Conservation (phyloP, 2,888 invertebrate species). For the Axea sp. region DNA sequence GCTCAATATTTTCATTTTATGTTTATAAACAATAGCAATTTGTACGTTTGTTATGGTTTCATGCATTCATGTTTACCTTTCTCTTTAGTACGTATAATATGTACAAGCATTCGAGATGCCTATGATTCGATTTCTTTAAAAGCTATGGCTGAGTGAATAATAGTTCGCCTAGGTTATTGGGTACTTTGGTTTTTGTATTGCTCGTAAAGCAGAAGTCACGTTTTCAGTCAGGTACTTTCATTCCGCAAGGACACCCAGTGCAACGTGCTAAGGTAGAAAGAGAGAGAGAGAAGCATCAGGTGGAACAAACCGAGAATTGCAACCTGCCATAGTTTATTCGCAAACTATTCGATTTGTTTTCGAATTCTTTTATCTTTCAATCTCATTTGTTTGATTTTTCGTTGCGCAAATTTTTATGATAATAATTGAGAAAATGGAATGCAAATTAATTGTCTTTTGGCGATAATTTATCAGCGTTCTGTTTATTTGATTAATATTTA, state of each 20-base stretch:
- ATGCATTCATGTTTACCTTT: too few species aligned
- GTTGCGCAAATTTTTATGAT: conserved; percentile 22
- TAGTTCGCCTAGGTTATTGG: conserved; percentile 39
- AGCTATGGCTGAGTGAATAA: too few species aligned
- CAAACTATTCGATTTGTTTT: conserved; percentile 29
- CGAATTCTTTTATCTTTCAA: conserved; percentile 20
- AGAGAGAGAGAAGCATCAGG: conserved; percentile 22
- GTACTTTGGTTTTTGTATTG: conserved; percentile 35
- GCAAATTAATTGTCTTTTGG: conserved; percentile 23
- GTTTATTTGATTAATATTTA: conserved; percentile 15
- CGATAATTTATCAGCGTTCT: conserved; percentile 1
- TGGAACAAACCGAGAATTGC: conserved; percentile 34
- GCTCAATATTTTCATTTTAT: too few species aligned
- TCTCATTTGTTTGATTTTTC: conserved; percentile 1
- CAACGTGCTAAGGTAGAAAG: conserved; percentile 29
- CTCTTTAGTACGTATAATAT: too few species aligned
- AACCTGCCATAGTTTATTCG: conserved; percentile 24
- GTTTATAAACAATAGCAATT: too few species aligned
- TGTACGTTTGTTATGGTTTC: too few species aligned
- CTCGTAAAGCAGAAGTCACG: conserved; percentile 61
- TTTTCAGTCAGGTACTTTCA: conserved; percentile 57
- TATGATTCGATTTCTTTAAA: conserved; percentile 8
- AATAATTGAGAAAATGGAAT: conserved; percentile 22
- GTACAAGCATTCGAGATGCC: not conserved
- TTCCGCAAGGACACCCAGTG: conserved; percentile 61